Evolutionary conservation across 2,888 invertebrate species (phyloP).

Genomic region (Cosmia trapezina): DNA sequence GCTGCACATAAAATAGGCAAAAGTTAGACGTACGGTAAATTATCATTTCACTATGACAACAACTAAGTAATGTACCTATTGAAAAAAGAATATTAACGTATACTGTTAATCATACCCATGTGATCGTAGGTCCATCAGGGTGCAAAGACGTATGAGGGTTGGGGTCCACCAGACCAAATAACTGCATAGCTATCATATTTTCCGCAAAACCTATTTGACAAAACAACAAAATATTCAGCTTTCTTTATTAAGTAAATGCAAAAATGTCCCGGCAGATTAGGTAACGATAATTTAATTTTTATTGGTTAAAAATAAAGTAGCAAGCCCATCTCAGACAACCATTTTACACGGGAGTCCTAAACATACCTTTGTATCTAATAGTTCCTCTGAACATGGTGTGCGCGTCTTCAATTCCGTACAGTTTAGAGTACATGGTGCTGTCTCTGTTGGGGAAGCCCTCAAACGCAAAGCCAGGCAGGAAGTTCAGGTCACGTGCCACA

Average conservation of each 20-base stretch:
- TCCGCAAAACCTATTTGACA: slow-evolving; percentile 94
- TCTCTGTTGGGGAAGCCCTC: slow-evolving; percentile 99
- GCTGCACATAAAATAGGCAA: slow-evolving; percentile 84
- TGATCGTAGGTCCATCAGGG: slow-evolving; percentile 98
- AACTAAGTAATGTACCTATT: background rate
- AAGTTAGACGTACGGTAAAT: background rate
- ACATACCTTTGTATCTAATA: slow-evolving; percentile 95
- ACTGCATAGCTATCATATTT: slow-evolving; percentile 96
- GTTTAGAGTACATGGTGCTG: slow-evolving; percentile 95
- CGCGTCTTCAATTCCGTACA: slow-evolving; percentile 97
- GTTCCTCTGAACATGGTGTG: slow-evolving; percentile 98
- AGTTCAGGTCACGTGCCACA: slow-evolving; percentile 94
- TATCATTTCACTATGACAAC: too few species aligned
- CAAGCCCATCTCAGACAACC: background rate
- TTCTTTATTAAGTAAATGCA: background rate
- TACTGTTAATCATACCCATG: slow-evolving; percentile 93
- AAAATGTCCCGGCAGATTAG: too few species aligned
- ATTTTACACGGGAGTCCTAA: background rate
- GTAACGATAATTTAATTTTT: background rate
- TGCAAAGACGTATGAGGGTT: slow-evolving; percentile 97
- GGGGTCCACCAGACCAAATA: slow-evolving; percentile 96
- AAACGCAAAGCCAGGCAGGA: slow-evolving; percentile 98
- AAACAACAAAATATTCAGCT: too few species aligned
- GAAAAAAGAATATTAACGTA: background rate
- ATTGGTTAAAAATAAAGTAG: background rate